Evolutionary conservation across 1,140 invertebrate genomes (phyloP), one percentile per base, ranked within the genome.

Genomic region (Zaprionus capensis): DNA sequence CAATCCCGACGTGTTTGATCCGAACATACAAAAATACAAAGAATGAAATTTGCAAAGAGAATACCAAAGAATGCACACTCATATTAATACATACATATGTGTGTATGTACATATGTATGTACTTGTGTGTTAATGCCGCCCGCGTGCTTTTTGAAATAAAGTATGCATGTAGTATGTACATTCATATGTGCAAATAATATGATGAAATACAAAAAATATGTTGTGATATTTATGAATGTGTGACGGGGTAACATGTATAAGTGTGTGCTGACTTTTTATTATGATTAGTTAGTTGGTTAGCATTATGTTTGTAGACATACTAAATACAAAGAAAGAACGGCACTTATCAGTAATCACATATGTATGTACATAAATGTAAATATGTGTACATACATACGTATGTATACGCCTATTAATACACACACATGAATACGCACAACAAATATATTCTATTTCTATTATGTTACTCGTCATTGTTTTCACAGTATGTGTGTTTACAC

Each of bases 21-120:
- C 44, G 5, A 15, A 17, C 17, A 44, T 17, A 46, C 9, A 46
- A n/a, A 46, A 46, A 67, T 66, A 67, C 24, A 34, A 17, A 58
- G 66, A 49, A 49, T 15, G 38, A n/a, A 24, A 56, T n/a, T 12
- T 56, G 24, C 51, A 63, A 59, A 57, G 51, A 81, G 62, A 51
- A 51, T 51, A 22, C 12, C 46, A 22, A 20, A 51, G 20, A 22
- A 22, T 51, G 46, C 46, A 51, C 20, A 14, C 12, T 12, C 22
- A 61, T 38, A 49, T 9, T 14, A 15, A 44, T 66, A 22, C 14
- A 44, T 66, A 22, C 14, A 11, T n/a, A 22, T 62, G 20, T 46
- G 26, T 38, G 11, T 31, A 36, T 36, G 24, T 26, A 24, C 24
- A 24, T 46, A 26, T 26, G 15, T 15, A 38, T 31, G 26, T 28